Base-by-base conservation (phyloP, 2,888 invertebrate genomes). In the Callimorpha dominula region DNA sequence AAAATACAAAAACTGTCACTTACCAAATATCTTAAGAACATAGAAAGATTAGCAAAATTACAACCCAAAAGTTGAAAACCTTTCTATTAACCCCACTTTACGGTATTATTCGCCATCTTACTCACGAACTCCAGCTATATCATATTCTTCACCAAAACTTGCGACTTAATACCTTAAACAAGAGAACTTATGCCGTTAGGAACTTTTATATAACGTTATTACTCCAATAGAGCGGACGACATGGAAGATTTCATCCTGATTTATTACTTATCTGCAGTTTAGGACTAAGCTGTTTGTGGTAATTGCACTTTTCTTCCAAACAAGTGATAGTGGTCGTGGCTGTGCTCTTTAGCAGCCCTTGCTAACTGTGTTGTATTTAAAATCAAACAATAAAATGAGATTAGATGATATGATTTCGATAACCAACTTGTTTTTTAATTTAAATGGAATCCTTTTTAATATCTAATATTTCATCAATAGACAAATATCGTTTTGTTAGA, bases 41-140 rank as follows among this genome's bases (percentile, higher is more conserved):
- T n/a, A 31, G 31, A 31, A 31, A 31, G 2, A 1, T 31, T 1
- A 31, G 1, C 31, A 31, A 31, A 31, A 31, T 43, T 43, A 54
- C 9, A n/a, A 9, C 9, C 54, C 9, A 7, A 54, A n/a, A 8
- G 9, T n/a, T 31, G 31, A 31, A 7, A n/a, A 54, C 54, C 52
- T 54, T n/a, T 52, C 31, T 54, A 20, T 20, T 54, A 20, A n/a
- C n/a, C n/a, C n/a, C 54, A 54, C n/a, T 54, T n/a, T 54, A n/a
- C n/a, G 54, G 54, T 11, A 54, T 54, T 54, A 54, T 20, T 50
- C 57, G 63, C 54, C n/a, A 54, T 54, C n/a, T 54, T n/a, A 54
- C 9, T 31, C 54, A 54, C 54, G 54, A 54, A 54, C 54, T 20
- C 54, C 54, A 54, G 20, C 31, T 60, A 12, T 60, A 60, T 60